Percentiles rank a stretch among this genome's conserved stretches.
Conservation (phyloP, 2,888 invertebrate species). For the Stomorhina lunata region DNA sequence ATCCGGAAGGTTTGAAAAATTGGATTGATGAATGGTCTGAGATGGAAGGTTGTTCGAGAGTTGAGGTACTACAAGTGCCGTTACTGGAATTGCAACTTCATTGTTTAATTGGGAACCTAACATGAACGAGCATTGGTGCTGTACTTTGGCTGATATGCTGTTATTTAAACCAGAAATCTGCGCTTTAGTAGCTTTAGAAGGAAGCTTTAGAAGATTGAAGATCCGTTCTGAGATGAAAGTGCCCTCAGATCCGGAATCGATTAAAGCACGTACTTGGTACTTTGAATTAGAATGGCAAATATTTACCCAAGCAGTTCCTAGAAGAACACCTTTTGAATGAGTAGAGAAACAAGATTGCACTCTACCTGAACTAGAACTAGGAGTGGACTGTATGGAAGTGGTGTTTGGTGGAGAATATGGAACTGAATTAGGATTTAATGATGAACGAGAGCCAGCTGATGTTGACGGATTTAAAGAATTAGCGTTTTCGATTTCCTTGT, state of each 20-base stretch:
- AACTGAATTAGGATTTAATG: no score
- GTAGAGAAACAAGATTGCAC: no score
- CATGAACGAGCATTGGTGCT: constrained; percentile 5
- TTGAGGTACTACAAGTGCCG: constrained; percentile 30
- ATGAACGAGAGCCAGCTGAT: no score
- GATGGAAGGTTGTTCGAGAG: constrained; percentile 38
- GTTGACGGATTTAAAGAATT: no score
- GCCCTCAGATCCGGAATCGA: constrained; percentile 45
- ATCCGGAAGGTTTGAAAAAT: no score
- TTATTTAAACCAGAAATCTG: no score
- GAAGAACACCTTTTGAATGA: no score
- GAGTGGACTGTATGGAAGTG: no score
- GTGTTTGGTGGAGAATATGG: no score
- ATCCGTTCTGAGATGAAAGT: constrained; percentile 40
- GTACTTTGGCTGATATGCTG: neutral
- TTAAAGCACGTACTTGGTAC: constrained; percentile 29
- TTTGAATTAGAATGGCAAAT: neutral
- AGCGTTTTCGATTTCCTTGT: no score
- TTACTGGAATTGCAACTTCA: neutral
- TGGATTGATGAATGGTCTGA: neutral
- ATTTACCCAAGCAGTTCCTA: constrained; percentile 33
- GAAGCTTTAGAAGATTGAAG: constrained; percentile 16
- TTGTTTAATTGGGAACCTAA: neutral
- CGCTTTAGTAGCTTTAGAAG: no score
- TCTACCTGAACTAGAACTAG: no score